phyloP scores from a whole-genome alignment of 1,140 invertebrate species.

The Hyles euphorbiae region DNA sequence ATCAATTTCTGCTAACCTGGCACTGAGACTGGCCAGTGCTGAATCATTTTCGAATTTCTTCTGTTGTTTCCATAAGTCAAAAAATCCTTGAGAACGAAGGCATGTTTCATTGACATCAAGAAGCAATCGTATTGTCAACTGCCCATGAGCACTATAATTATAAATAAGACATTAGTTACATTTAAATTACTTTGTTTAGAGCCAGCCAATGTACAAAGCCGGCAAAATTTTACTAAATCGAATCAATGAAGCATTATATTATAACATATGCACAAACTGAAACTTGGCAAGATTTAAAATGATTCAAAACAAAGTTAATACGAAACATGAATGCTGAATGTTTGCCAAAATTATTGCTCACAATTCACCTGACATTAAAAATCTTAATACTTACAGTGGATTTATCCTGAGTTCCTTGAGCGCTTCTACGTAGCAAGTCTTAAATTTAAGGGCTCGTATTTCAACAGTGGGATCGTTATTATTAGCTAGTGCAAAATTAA shows the following conservation, averaged over 20 bases:
- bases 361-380: background rate
- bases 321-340: constrained; percentile 4
- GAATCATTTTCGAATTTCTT: constrained; percentile 78
- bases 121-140: constrained; percentile 90
- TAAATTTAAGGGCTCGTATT: constrained; percentile 88
- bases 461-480: constrained; percentile 85
- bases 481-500: constrained; percentile 85
- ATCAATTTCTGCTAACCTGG: constrained; percentile 77
- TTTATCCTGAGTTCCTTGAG: constrained; percentile 86
- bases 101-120: constrained; percentile 95
- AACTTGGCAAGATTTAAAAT: constrained; percentile 10
- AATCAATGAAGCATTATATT: too few relatives aligned
- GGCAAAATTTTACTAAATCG: background rate
- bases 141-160: constrained; percentile 87
- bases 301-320: background rate
- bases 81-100: constrained; percentile 92
- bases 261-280: constrained; percentile 2
- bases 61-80: constrained; percentile 91
- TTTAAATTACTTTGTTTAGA: background rate
- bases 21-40: constrained; percentile 73
- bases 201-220: constrained; percentile 3
- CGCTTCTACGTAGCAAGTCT: constrained; percentile 88
- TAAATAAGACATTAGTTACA: constrained; percentile 29
- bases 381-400: constrained; percentile 83
- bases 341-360: background rate